Evolutionary conservation across 2,113 vertebrate genomes (phyloP).

Genomic region (Ranitomeya imitator): DNA sequence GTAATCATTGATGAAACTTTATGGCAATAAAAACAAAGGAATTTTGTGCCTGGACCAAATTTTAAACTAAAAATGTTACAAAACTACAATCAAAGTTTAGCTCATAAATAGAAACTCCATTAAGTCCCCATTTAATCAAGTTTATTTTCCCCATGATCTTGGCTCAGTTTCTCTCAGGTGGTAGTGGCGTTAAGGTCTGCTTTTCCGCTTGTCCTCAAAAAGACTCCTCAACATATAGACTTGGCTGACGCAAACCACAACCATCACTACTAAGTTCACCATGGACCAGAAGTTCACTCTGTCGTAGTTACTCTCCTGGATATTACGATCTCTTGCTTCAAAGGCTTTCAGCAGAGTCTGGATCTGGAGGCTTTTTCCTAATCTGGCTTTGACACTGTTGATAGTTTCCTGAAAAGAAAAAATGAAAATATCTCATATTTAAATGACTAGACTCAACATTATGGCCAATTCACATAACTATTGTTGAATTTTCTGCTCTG

Average conservation of each 20-base stretch:
- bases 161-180: slow-evolving; percentile 31
- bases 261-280: slow-evolving; percentile 85
- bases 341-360: slow-evolving; percentile 91
- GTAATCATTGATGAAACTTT: background rate
- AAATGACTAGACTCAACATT: background rate
- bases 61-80: background rate
- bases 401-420: slow-evolving; percentile 84
- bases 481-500: too few species aligned
- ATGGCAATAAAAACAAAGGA: background rate
- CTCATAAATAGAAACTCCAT: slow-evolving; percentile 59
- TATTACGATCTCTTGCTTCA: slow-evolving; percentile 94
- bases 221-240: slow-evolving; percentile 93
- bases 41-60: background rate
- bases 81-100: slow-evolving; percentile 2
- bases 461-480: too few species aligned
- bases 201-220: slow-evolving; percentile 91
- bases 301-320: slow-evolving; percentile 95
- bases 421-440: background rate
- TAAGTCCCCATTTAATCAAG: slow-evolving; percentile 46
- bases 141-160: slow-evolving; percentile 59
- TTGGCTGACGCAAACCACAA: slow-evolving; percentile 86
- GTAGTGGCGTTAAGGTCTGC: slow-evolving; percentile 77
- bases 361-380: slow-evolving; percentile 93
- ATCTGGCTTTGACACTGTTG: slow-evolving; percentile 89
- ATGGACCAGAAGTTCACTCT: slow-evolving; percentile 93